Percentiles rank a stretch among this genome's conserved stretches.
Evolutionary conservation across 2,888 invertebrate genomes (phyloP).

Genomic region (Celastrina argiolus): DNA sequence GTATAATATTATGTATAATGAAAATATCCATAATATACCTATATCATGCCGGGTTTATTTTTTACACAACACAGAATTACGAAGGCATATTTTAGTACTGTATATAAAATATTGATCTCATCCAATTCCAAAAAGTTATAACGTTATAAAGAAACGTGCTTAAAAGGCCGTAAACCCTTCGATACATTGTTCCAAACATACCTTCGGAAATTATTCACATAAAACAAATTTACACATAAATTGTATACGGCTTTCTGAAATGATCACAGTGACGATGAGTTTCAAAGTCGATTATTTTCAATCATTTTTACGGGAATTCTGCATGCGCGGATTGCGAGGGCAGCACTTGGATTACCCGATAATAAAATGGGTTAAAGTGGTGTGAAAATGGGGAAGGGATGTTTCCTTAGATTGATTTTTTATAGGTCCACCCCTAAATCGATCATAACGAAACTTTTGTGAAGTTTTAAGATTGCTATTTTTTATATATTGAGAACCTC

Average conservation of each 20-base stretch:
- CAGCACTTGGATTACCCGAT: background rate
- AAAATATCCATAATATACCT: too few species aligned
- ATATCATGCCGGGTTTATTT: background rate
- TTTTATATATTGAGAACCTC: background rate
- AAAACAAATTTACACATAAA: slow-evolving; percentile 11
- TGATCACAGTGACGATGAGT: slow-evolving; percentile 3
- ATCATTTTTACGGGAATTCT: slow-evolving; percentile 15
- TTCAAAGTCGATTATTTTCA: slow-evolving; percentile 18
- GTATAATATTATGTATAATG: too few species aligned
- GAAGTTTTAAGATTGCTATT: background rate
- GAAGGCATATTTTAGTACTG: background rate
- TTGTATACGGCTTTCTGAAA: background rate
- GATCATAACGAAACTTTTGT: background rate
- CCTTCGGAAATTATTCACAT: background rate
- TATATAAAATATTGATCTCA: background rate
- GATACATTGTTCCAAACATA: background rate
- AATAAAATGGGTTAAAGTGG: background rate
- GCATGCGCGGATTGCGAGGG: background rate
- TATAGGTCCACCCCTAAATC: background rate
- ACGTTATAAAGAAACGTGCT: background rate
- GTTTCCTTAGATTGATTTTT: slow-evolving; percentile 10
- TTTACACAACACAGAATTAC: background rate
- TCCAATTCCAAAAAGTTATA: background rate
- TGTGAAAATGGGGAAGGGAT: slow-evolving; percentile 7
- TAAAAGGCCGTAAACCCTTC: background rate